A percentile compares a stretch with the other conserved stretches of the same genome.
These are phyloP conservation scores for Pseudomyrmex gracilis DNA, from an alignment of 1,140 invertebrate genomes.

Conservation along the genomic window DNA sequence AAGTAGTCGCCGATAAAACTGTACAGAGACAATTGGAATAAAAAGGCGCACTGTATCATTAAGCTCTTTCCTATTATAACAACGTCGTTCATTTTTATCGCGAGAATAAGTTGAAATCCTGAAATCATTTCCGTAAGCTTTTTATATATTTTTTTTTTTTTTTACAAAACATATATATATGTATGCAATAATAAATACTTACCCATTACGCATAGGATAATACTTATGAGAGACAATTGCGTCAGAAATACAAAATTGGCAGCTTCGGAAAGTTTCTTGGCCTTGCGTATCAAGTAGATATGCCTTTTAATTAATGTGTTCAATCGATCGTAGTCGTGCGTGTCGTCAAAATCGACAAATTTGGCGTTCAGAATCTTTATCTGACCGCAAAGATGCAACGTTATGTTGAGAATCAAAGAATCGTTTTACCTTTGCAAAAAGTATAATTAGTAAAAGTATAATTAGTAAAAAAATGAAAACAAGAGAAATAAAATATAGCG, in stretches of 20 bases:
- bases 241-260: slow-evolving; percentile 26
- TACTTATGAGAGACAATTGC: slow-evolving; percentile 41
- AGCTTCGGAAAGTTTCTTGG: background rate
- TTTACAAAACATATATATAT: no score
- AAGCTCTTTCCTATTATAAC: slow-evolving; percentile 31
- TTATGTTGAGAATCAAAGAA: slow-evolving; percentile 33
- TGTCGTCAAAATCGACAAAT: background rate
- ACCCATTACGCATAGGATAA: slow-evolving; percentile 50
- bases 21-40: slow-evolving; percentile 43
- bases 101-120: slow-evolving; percentile 58
- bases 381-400: slow-evolving; percentile 57
- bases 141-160: no score
- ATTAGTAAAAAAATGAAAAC: no score
- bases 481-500: no score
- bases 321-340: background rate
- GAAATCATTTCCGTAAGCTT: background rate
- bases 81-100: slow-evolving; percentile 1
- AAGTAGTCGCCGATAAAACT: slow-evolving; percentile 62
- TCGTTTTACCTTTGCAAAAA: slow-evolving; percentile 49
- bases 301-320: slow-evolving; percentile 45
- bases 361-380: slow-evolving; percentile 46
- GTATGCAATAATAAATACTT: background rate
- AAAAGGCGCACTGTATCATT: background rate
- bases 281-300: slow-evolving; percentile 1
- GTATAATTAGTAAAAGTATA: no score